These are phyloP conservation scores for Equus przewalskii DNA, from an alignment of 2,113 vertebrate species.

Conservation along the genomic window DNA sequence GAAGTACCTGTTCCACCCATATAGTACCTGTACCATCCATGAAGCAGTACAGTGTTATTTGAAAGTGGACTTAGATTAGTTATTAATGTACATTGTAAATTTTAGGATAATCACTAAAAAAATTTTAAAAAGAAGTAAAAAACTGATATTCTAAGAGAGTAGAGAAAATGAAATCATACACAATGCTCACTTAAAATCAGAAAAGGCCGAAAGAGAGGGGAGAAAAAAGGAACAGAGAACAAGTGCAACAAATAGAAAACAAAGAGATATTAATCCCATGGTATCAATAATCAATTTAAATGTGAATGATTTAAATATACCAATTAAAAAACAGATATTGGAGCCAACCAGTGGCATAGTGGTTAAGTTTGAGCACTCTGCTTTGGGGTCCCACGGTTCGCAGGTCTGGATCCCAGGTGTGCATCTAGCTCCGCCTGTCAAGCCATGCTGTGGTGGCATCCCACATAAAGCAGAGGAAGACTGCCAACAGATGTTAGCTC, in stretches of 20 bases:
- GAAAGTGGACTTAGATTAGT: not conserved
- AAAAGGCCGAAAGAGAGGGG: not conserved
- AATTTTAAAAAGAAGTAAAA: not conserved
- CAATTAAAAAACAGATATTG: not conserved
- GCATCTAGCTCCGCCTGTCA: too few relatives aligned
- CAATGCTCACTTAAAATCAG: not conserved
- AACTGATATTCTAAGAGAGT: not conserved
- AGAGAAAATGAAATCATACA: not conserved
- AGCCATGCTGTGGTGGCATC: too few relatives aligned
- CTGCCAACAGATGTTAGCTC: too few relatives aligned
- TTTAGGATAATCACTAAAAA: not conserved
- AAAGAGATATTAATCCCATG: not conserved
- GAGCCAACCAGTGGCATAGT: too few relatives aligned
- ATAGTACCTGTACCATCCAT: not conserved
- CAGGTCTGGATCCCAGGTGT: too few relatives aligned
- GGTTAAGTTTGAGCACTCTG: too few relatives aligned
- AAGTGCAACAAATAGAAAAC: not conserved
- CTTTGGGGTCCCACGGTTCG: too few relatives aligned
- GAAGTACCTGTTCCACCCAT: not conserved
- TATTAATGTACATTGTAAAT: not conserved
- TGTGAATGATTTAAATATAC: not conserved
- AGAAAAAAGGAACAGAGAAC: not conserved
- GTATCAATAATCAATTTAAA: not conserved
- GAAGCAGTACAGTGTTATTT: not conserved
- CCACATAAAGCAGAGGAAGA: too few relatives aligned